Evolutionary conservation across 2,888 invertebrate species (phyloP), one percentile per base, ranked within the genome.

Genomic region (Thereva unica): DNA sequence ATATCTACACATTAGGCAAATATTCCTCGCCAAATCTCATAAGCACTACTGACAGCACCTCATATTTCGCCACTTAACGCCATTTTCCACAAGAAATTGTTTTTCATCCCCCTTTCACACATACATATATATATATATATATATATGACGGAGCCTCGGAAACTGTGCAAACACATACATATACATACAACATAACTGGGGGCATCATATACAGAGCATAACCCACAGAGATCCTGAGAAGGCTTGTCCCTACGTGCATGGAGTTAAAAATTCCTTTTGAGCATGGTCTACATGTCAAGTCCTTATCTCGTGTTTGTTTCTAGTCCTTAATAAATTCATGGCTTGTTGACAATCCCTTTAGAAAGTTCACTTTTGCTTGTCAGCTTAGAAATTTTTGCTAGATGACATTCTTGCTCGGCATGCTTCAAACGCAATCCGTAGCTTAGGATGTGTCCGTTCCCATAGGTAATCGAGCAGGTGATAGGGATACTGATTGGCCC

Each of bases 1-100:
- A 6, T 9, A 6, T 49, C 50, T 38, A 61, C 23, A 59, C 59
- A 34, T 23, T 64, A 10, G 37, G n/a, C 23, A 44, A 53, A 64
- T 64, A 64, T 64, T 53, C 64, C 53, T 53, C 44, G n/a, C 44
- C 44, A 64, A 64, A 64, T 64, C 64, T 52, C 64, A 64, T 64
- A 64, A 64, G 53, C 44, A 64, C 53, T 64, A 41, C 64, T 64
- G 64, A 64, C 64, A 53, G 64, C 53, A 64, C 53, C 53, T 64
- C 64, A 64, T 64, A 64, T 64, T 64, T 64, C 53, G 64, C 53
- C 44, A 64, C 64, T 64, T 64, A 64, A 50, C 64, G 41, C 64
- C 64, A 64, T 64, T 64, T 63, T 64, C 53, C 38, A 37, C 34
- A 42, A 53, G 64, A 64, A 64, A 64, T 64, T 64, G 64, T 64